These are phyloP conservation scores for Athalia rosae DNA, from an alignment of 2,888 invertebrate species.

Conservation along the genomic window DNA sequence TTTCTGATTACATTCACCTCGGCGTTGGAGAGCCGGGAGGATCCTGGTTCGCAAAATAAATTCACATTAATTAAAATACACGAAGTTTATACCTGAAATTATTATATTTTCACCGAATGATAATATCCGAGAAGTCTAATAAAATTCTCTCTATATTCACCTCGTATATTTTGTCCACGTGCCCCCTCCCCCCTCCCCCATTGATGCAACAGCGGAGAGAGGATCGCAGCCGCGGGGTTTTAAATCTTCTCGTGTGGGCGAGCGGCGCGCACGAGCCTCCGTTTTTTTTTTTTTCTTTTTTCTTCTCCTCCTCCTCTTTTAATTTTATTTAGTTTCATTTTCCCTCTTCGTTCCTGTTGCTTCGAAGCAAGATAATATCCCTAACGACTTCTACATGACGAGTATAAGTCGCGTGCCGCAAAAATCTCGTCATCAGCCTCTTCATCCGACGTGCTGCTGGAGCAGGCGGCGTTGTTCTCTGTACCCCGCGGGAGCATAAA, in stretches of 20 bases:
- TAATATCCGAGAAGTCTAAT: not conserved
- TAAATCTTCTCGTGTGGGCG: not conserved
- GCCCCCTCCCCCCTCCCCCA: not conserved
- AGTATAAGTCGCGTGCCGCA: conserved; percentile 21
- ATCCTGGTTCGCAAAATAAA: no score
- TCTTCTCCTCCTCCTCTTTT: not conserved
- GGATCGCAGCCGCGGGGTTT: no score
- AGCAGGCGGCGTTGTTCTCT: no score
- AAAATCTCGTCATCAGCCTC: not conserved
- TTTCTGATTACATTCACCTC: no score
- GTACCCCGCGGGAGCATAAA: no score
- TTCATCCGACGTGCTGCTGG: not conserved
- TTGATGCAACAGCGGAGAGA: no score
- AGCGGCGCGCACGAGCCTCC: not conserved
- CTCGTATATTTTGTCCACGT: not conserved
- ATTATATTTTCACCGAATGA: not conserved
- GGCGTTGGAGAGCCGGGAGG: no score
- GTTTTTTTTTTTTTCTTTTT: not conserved
- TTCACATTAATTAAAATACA: no score
- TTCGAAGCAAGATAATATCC: not conserved
- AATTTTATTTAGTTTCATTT: not conserved
- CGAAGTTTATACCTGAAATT: not conserved
- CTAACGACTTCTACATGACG: conserved; percentile 12
- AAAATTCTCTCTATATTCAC: not conserved
- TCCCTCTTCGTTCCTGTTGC: not conserved